Conservation (phyloP, 2,797 vertebrate species). For the Craterocephalus amniculus region DNA sequence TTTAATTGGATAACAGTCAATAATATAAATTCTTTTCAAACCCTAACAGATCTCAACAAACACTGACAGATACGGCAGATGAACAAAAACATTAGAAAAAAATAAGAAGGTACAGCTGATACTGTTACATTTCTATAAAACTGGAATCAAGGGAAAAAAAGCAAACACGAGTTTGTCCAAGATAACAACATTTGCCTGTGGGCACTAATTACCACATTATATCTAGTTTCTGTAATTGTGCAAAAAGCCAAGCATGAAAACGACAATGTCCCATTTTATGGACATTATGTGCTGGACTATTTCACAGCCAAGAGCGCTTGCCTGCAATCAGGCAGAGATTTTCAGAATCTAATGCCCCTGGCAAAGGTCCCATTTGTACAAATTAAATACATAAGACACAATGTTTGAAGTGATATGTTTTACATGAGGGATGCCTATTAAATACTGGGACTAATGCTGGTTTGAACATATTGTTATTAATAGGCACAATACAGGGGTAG, state of each 20-base stretch:
- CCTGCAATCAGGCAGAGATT: not conserved
- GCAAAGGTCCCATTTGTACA: constrained; percentile 6
- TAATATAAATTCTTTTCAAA: not conserved
- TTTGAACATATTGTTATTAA: not conserved
- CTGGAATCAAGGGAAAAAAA: not conserved
- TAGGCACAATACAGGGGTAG: not conserved
- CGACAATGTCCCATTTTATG: not conserved
- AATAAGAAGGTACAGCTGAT: not conserved
- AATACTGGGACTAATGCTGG: not conserved
- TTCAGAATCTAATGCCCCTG: not conserved
- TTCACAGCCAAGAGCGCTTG: not conserved
- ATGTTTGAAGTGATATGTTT: constrained; percentile 3
- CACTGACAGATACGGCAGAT: not conserved
- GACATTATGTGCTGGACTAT: not conserved
- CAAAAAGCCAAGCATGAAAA: constrained; percentile 8
- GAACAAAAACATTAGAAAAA: not conserved
- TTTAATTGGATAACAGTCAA: not conserved
- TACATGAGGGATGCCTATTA: not conserved
- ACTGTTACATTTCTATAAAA: not conserved
- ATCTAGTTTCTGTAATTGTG: not conserved
- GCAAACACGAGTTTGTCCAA: not conserved
- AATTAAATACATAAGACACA: constrained; percentile 10
- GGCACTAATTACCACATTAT: not conserved
- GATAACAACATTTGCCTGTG: not conserved
- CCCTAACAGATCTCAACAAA: not conserved